phyloP scores from a whole-genome alignment of 2,113 vertebrate species.

The Microcebus ravelobensis region DNA sequence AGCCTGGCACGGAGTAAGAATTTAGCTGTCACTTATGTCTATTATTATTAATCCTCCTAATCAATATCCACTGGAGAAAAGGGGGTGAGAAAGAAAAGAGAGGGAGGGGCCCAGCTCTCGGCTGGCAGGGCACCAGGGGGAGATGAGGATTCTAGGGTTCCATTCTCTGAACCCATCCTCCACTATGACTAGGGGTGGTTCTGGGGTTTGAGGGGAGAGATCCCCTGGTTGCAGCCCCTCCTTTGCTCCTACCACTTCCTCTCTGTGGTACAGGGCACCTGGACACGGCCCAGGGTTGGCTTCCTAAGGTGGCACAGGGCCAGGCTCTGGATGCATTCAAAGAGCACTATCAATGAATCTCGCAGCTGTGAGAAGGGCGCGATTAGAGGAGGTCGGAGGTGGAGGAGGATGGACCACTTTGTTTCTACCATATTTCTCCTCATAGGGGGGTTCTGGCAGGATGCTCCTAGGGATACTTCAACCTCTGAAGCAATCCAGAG shows the following conservation, averaged over 20 bases:
- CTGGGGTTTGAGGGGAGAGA: conserved; percentile 38
- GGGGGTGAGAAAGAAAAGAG: background rate
- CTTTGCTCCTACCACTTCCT: conserved; percentile 74
- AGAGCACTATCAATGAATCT: conserved; percentile 71
- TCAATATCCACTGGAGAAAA: background rate
- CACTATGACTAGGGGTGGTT: background rate
- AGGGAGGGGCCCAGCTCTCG: background rate
- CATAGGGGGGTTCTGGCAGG: background rate
- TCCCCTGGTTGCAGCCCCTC: conserved; percentile 42
- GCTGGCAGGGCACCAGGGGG: no score
- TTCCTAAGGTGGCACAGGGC: conserved; percentile 44
- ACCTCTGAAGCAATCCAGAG: background rate
- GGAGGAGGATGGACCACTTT: background rate
- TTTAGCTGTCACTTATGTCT: background rate
- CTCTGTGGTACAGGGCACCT: conserved; percentile 68
- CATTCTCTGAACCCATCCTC: background rate
- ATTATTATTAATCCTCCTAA: background rate
- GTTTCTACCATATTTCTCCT: conserved; percentile 47
- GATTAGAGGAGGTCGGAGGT: background rate
- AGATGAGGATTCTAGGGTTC: background rate
- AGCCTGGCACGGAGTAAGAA: background rate
- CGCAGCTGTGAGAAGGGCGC: conserved; percentile 62
- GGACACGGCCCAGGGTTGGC: conserved; percentile 54
- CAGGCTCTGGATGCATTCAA: conserved; percentile 53
- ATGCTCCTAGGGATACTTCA: background rate